Evolutionary conservation across 1,140 invertebrate genomes (phyloP).

Genomic region (Protaetia brevitarsis): DNA sequence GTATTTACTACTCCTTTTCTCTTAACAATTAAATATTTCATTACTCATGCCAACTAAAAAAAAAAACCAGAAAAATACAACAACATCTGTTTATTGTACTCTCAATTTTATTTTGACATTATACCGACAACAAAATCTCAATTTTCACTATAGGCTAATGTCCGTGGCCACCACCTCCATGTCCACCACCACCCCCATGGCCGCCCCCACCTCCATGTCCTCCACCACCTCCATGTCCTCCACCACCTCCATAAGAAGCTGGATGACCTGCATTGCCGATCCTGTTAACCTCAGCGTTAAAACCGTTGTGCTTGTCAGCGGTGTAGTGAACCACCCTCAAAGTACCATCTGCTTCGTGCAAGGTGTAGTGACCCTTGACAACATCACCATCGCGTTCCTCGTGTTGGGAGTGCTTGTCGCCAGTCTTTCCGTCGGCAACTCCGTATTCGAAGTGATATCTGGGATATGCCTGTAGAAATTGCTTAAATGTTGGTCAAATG

Average conservation of each 20-base stretch:
- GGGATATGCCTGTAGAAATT: not conserved
- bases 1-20: too few species aligned
- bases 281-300: conserved; percentile 45
- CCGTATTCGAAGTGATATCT: conserved; percentile 69
- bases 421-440: conserved; percentile 67
- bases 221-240: not conserved
- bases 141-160: not conserved
- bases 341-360: conserved; percentile 56
- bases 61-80: too few species aligned
- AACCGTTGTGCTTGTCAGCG: conserved; percentile 55
- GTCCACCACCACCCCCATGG: not conserved
- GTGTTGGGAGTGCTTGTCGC: conserved; percentile 59
- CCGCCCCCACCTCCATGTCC: not conserved
- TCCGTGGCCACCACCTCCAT: not conserved
- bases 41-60: too few species aligned
- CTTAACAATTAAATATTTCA: too few species aligned
- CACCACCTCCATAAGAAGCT: not conserved
- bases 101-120: too few species aligned
- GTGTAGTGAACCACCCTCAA: conserved; percentile 57
- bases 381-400: conserved; percentile 44
- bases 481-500: not conserved
- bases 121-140: not conserved
- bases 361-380: conserved; percentile 43
- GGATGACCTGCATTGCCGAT: conserved; percentile 39
- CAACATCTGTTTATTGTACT: too few species aligned